phyloP scores from a whole-genome alignment of 2,888 invertebrate species.

The Entomobrya multifasciata region DNA sequence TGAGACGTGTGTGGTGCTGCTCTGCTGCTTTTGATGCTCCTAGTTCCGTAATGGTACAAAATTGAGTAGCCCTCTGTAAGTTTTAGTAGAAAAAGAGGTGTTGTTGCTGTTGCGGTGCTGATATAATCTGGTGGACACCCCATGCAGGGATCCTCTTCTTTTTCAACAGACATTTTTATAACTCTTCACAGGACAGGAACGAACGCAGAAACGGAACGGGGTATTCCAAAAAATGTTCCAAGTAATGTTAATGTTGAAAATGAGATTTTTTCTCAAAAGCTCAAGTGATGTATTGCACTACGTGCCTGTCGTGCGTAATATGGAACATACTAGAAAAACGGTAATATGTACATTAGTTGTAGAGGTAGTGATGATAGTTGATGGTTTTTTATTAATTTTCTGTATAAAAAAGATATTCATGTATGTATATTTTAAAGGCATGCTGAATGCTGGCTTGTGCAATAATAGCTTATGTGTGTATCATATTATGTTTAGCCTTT shows the following conservation, averaged over 20 bases:
- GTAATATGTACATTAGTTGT: background rate
- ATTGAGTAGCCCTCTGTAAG: background rate
- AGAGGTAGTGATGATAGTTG: background rate
- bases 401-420: background rate
- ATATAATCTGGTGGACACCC: conserved; percentile 52
- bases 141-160: conserved; percentile 44
- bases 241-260: background rate
- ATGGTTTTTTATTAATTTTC: background rate
- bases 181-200: no score
- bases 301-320: background rate
- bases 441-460: background rate
- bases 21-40: background rate
- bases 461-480: background rate
- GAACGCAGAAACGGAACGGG: background rate
- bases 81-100: background rate
- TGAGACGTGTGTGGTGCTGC: conserved; percentile 3
- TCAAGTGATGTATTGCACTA: conserved; percentile 56
- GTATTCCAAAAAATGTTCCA: no score
- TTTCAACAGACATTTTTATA: conserved; percentile 52
- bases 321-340: conserved; percentile 2
- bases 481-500: conserved; percentile 3
- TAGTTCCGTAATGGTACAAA: conserved; percentile 40
- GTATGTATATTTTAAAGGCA: background rate
- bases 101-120: conserved; percentile 27
- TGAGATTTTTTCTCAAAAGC: background rate